phyloP scores from a whole-genome alignment of 2,113 vertebrate species.

The Tachysurus fulvidraco region DNA sequence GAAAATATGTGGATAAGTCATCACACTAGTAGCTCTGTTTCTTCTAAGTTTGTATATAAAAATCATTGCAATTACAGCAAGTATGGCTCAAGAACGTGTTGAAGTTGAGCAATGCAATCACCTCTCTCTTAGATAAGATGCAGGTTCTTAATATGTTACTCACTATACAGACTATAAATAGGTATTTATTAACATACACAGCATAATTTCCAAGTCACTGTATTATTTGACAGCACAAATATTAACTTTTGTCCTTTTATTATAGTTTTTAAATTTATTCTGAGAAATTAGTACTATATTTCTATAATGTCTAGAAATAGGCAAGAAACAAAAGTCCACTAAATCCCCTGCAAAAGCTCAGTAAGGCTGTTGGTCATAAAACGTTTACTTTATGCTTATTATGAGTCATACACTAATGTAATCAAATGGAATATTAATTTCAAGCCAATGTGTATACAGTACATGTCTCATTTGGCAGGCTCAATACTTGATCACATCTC shows the following conservation, averaged over 20 bases:
- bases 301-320: background rate
- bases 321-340: background rate
- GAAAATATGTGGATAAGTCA: background rate
- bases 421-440: background rate
- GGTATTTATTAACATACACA: background rate
- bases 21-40: background rate
- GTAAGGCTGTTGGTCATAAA: background rate
- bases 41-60: background rate
- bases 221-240: background rate
- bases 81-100: background rate
- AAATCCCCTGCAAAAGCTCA: background rate
- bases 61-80: background rate
- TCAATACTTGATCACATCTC: background rate
- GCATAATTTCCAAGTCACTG: background rate
- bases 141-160: background rate
- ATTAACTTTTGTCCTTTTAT: background rate
- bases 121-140: background rate
- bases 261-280: background rate
- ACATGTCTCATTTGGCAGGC: no score
- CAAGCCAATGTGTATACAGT: background rate
- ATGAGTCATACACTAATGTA: background rate
- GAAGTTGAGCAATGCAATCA: background rate
- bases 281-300: background rate
- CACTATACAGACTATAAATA: background rate
- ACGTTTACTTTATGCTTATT: background rate